Evolutionary conservation across 2,113 vertebrate genomes (phyloP).

Genomic region (Misgurnus mizolepis): DNA sequence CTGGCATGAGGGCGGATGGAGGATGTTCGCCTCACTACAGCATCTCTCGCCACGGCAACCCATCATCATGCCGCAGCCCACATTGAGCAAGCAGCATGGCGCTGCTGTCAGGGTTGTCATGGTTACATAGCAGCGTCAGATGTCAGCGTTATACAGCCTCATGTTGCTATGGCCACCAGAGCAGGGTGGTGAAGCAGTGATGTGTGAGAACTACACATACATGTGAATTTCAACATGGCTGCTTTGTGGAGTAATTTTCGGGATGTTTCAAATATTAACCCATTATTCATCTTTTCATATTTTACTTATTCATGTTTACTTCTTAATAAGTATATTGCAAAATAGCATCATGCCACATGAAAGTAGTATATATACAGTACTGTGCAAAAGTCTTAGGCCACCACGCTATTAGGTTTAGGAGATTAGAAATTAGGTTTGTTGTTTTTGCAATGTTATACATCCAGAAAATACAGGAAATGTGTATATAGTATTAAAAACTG

Average conservation of each 20-base stretch:
- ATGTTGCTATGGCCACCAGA: conserved; percentile 50
- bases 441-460: no score
- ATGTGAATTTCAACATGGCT: background rate
- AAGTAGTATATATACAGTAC: no score
- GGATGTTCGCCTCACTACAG: conserved; percentile 29
- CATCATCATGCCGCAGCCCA: conserved; percentile 21
- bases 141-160: conserved; percentile 37
- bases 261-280: no score
- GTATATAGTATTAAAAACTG: no score
- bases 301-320: no score
- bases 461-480: no score
- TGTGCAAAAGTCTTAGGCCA: no score
- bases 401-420: no score
- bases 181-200: background rate
- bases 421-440: no score
- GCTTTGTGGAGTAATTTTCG: background rate
- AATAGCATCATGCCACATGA: no score
- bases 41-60: conserved; percentile 24
- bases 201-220: background rate
- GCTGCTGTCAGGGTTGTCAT: conserved; percentile 52
- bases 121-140: conserved; percentile 46
- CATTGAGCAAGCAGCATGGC: conserved; percentile 1
- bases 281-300: no score
- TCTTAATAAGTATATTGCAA: no score
- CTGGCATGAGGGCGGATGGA: conserved; percentile 26